These are phyloP conservation scores for Stylophora pistillata DNA, from an alignment of 64 coral and sea anemone genomes.

Conservation along the genomic window DNA sequence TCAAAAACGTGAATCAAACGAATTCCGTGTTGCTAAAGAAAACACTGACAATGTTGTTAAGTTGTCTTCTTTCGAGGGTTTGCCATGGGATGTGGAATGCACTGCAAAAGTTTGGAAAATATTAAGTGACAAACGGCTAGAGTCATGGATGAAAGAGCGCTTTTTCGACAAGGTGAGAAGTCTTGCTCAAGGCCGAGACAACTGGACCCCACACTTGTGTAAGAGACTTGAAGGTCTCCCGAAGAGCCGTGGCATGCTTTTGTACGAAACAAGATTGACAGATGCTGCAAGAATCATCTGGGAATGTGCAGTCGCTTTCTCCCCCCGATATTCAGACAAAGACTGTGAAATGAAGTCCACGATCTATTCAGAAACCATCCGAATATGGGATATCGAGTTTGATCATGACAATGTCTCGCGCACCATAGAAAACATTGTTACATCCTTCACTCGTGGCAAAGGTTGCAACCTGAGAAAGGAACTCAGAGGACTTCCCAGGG, in stretches of 20 bases:
- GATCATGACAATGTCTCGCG: constrained; percentile 66
- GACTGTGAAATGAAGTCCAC: constrained; percentile 9
- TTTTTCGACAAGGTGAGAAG: constrained; percentile 52
- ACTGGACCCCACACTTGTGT: constrained; percentile 55
- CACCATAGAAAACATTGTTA: constrained; percentile 79
- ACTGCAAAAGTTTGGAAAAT: constrained; percentile 59
- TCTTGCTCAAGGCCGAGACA: constrained; percentile 49
- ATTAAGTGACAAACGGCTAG: constrained; percentile 20
- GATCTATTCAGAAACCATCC: constrained; percentile 88
- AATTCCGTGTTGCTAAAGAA: not conserved
- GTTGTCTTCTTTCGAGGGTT: constrained; percentile 37
- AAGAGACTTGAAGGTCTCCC: constrained; percentile 45
- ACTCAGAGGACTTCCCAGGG: constrained; percentile 45
- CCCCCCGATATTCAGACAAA: constrained; percentile 41
- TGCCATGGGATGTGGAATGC: constrained; percentile 72
- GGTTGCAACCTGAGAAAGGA: constrained; percentile 77
- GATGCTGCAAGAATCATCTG: constrained; percentile 48
- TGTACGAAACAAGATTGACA: constrained; percentile 51
- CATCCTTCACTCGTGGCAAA: constrained; percentile 72
- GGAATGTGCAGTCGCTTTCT: constrained; percentile 69
- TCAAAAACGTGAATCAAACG: not conserved
- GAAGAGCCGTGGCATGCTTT: constrained; percentile 37
- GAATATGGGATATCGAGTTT: constrained; percentile 88
- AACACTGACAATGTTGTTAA: not conserved
- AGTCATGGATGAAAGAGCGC: not conserved